Conservation (phyloP, 2,888 invertebrate species). For the Limnephilus marmoratus region DNA sequence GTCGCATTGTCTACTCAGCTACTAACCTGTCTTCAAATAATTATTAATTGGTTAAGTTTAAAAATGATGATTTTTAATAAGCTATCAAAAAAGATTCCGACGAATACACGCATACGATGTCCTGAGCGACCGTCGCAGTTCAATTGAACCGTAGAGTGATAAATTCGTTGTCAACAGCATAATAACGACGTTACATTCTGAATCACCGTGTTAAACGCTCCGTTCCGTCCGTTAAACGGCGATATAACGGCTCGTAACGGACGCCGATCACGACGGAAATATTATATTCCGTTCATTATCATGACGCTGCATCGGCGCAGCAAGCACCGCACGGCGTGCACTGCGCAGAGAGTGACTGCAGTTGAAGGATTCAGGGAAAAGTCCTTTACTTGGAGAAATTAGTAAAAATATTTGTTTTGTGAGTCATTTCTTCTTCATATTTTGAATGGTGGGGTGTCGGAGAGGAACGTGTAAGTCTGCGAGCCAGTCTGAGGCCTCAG, state of each 20-base stretch:
- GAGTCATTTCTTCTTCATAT: too few relatives aligned
- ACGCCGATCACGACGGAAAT: conserved; percentile 49
- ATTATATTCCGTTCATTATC: conserved; percentile 56
- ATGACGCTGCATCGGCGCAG: conserved; percentile 40
- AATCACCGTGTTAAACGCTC: conserved; percentile 38
- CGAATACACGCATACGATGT: background rate
- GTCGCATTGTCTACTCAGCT: too few relatives aligned
- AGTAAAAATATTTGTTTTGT: too few relatives aligned
- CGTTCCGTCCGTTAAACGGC: conserved; percentile 43
- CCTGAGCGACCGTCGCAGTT: background rate
- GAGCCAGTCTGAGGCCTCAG: too few relatives aligned
- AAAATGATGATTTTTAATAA: too few relatives aligned
- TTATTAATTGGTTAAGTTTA: too few relatives aligned
- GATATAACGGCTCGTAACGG: conserved; percentile 44
- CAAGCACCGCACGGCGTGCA: background rate
- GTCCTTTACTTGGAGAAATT: too few relatives aligned
- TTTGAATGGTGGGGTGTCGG: too few relatives aligned
- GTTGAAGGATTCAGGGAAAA: background rate
- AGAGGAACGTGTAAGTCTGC: too few relatives aligned
- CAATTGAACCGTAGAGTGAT: background rate
- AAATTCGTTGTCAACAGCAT: conserved; percentile 43
- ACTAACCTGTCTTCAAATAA: too few relatives aligned
- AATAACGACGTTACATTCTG: conserved; percentile 40
- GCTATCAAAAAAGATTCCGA: background rate
- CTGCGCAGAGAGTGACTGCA: background rate